A percentile compares a stretch with the other conserved stretches of the same genome.
Evolutionary conservation across 1,140 invertebrate genomes (phyloP).

Genomic region (Homarus americanus): DNA sequence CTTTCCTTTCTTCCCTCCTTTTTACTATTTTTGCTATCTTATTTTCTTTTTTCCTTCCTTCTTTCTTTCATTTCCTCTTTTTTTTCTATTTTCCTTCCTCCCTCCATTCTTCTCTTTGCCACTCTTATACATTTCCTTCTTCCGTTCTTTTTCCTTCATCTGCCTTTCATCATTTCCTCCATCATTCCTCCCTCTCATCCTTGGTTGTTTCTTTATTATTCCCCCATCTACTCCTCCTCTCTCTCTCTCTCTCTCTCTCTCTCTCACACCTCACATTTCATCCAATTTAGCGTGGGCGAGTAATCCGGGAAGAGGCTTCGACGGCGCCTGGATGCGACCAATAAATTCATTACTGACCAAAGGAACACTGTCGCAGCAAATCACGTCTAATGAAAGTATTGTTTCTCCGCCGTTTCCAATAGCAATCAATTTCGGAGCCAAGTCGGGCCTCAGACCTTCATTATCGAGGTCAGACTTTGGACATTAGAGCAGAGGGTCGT

Average conservation of each 20-base stretch:
- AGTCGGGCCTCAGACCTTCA: neutral
- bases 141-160: neutral
- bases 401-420: constrained; percentile 37
- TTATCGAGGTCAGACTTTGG: neutral
- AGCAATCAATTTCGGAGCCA: constrained; percentile 23
- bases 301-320: neutral
- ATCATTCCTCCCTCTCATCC: neutral
- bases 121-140: neutral
- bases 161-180: neutral
- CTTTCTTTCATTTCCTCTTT: too few relatives aligned
- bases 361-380: constrained; percentile 46
- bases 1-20: neutral
- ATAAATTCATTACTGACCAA: constrained; percentile 69
- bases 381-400: constrained; percentile 65
- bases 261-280: constrained; percentile 5
- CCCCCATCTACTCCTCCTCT: neutral
- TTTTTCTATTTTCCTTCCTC: neutral
- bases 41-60: neutral
- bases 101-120: neutral
- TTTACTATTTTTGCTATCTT: neutral
- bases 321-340: constrained; percentile 24
- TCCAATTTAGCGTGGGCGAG: constrained; percentile 26
- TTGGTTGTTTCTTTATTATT: neutral
- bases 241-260: neutral
- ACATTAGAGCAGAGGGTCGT: neutral